Conservation (phyloP, 2,113 vertebrate genomes). For the Planiliza haematocheilus region DNA sequence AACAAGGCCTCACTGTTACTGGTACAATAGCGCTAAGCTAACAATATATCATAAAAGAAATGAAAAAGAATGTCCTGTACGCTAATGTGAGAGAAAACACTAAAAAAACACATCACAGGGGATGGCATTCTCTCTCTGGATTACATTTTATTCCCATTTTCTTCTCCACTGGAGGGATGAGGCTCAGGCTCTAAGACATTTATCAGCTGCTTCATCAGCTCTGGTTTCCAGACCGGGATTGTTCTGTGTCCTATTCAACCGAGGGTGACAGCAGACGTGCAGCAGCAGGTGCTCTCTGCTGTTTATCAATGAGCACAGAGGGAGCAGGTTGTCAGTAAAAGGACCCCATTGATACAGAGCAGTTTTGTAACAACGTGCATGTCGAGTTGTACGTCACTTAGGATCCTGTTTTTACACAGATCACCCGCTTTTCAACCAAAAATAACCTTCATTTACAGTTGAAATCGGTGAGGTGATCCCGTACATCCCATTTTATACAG, state of each 20-base stretch:
- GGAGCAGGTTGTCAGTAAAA: conserved; percentile 14
- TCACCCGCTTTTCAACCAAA: background rate
- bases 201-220: conserved; percentile 18
- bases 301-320: conserved; percentile 57
- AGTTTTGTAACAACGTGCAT: conserved; percentile 6
- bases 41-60: background rate
- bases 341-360: conserved; percentile 27
- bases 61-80: conserved; percentile 1
- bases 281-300: conserved; percentile 65
- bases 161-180: background rate
- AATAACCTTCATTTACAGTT: background rate
- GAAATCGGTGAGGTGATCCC: background rate
- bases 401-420: background rate
- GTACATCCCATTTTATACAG: conserved; percentile 5
- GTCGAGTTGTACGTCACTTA: conserved; percentile 1
- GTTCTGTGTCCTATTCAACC: conserved; percentile 26
- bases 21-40: background rate
- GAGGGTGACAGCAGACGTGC: conserved; percentile 29
- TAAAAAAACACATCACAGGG: background rate
- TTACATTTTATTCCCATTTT: conserved; percentile 26
- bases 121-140: background rate
- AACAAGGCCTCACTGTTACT: conserved; percentile 5
- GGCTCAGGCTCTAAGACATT: background rate
- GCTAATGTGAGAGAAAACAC: background rate
- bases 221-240: conserved; percentile 26